These are phyloP conservation scores for Orussus abietinus DNA, from an alignment of 1,140 invertebrate genomes.

Conservation along the genomic window DNA sequence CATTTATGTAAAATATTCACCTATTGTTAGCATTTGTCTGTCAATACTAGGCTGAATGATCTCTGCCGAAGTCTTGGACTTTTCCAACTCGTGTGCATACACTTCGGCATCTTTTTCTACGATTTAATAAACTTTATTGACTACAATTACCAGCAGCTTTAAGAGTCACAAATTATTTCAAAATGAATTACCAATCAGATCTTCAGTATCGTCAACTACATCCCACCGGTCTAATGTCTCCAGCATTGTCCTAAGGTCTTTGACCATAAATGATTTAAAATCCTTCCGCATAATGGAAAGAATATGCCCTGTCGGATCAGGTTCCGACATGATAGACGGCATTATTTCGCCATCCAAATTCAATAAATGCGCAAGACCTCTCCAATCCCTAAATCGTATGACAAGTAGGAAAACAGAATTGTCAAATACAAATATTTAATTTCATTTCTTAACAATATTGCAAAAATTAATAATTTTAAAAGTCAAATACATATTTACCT, in stretches of 20 bases:
- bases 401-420: conserved; percentile 4
- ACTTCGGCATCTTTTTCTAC: conserved; percentile 42
- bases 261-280: conserved; percentile 46
- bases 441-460: conserved; percentile 4
- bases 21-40: conserved; percentile 33
- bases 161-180: no score
- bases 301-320: conserved; percentile 55
- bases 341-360: conserved; percentile 50
- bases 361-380: conserved; percentile 60
- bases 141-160: no score
- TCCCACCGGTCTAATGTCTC: conserved; percentile 65
- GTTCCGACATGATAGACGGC: conserved; percentile 45
- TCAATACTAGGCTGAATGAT: conserved; percentile 26
- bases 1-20: conserved; percentile 30
- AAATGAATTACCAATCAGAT: conserved; percentile 49
- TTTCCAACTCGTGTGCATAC: conserved; percentile 34
- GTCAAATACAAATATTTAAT: background rate
- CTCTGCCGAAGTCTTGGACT: conserved; percentile 22
- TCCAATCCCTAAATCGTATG: conserved; percentile 59
- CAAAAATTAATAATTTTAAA: background rate
- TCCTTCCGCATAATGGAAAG: conserved; percentile 52
- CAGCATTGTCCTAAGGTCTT: conserved; percentile 53
- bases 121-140: no score
- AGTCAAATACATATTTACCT: conserved; percentile 41
- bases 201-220: conserved; percentile 58